phyloP scores from a whole-genome alignment of 2,113 vertebrate genomes.

The Ceyx melanurus region DNA sequence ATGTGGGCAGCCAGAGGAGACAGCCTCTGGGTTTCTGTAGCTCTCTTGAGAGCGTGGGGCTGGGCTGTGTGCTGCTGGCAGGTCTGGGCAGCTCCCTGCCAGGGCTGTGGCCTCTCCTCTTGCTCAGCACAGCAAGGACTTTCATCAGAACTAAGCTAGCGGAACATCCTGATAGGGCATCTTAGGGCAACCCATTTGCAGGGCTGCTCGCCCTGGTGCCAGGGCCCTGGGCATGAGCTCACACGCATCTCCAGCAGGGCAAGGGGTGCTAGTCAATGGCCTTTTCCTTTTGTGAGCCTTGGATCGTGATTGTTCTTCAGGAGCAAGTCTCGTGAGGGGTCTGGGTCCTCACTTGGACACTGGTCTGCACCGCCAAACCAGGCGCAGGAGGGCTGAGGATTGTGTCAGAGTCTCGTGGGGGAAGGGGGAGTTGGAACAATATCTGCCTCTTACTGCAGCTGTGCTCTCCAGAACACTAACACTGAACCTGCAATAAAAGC shows the following conservation, averaged over 20 bases:
- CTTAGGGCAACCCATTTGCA: not conserved
- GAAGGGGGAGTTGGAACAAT: not conserved
- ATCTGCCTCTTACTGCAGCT: not conserved
- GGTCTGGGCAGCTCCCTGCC: not conserved
- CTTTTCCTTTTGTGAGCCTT: not conserved
- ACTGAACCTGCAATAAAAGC: constrained; percentile 31
- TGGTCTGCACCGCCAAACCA: not conserved
- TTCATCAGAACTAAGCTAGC: not conserved
- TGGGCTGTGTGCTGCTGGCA: not conserved
- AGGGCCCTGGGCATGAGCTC: not conserved
- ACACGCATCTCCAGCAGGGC: not conserved
- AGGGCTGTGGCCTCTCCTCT: not conserved
- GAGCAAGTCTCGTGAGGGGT: not conserved
- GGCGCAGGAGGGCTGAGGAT: not conserved
- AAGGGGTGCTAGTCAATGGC: not conserved
- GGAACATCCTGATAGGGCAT: not conserved
- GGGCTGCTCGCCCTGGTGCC: not conserved
- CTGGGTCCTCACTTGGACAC: not conserved
- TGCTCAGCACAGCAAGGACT: not conserved
- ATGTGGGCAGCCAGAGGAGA: not conserved
- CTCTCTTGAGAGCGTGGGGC: not conserved
- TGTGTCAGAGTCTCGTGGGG: not conserved
- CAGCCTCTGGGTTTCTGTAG: not conserved
- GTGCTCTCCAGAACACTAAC: constrained; percentile 40
- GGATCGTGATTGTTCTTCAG: not conserved